Conservation (phyloP, 1,140 invertebrate genomes). For the Neodiprion fabricii region DNA sequence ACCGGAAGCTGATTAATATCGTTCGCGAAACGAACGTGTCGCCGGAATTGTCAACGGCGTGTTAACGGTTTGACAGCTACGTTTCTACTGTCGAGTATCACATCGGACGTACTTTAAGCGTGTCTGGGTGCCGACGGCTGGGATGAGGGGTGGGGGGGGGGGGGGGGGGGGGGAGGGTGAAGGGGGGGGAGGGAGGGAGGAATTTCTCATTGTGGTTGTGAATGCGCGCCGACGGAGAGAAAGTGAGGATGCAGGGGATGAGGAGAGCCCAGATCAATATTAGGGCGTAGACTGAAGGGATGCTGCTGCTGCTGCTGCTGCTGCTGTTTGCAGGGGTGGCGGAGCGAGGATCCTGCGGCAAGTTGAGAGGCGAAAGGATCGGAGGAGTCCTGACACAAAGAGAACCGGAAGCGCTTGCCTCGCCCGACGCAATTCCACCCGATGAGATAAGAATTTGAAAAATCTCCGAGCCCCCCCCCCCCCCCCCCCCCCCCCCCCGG, state of each 20-base stretch:
- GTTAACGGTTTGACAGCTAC: constrained; percentile 17
- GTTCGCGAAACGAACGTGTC: neutral
- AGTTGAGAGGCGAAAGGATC: no score
- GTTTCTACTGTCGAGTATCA: constrained; percentile 9
- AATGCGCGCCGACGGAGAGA: neutral
- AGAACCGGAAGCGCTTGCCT: neutral
- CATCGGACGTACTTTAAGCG: neutral
- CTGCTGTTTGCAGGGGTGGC: no score
- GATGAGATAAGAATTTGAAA: neutral
- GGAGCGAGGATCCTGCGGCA: neutral
- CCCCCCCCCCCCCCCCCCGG: no score
- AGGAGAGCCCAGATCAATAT: constrained; percentile 25
- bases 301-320: neutral
- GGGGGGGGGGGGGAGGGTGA: no score
- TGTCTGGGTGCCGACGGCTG: no score
- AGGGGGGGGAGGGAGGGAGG: neutral
- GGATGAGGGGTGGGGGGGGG: no score
- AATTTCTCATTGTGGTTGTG: constrained; percentile 3
- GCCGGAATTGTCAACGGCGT: neutral
- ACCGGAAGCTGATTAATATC: no score
- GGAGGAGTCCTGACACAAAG: neutral
- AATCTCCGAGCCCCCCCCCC: no score
- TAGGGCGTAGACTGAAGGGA: constrained; percentile 19
- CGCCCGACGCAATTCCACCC: neutral
- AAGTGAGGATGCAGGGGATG: constrained; percentile 4